A percentile compares a stretch with the other conserved stretches of the same genome.
phyloP scores from a whole-genome alignment of 2,888 invertebrate species.

The Orthonevra nobilis region DNA sequence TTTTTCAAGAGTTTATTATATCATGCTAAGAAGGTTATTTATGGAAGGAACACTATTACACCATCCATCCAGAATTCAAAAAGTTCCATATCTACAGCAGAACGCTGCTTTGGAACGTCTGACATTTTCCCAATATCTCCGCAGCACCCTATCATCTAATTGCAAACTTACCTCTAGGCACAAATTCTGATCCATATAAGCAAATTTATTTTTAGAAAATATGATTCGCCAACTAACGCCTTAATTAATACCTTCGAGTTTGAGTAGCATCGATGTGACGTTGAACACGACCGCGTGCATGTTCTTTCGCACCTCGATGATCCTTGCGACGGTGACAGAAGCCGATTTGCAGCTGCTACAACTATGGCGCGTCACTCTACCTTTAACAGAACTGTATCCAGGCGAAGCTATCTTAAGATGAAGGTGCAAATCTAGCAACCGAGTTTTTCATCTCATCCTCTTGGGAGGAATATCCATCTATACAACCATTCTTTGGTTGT shows the following conservation, averaged over 20 bases:
- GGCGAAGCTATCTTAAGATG: slow-evolving; percentile 49
- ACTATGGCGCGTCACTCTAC: slow-evolving; percentile 42
- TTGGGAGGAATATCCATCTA: not conserved
- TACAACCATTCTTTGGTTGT: not conserved
- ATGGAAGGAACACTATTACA: too few species aligned
- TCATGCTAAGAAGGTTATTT: too few species aligned
- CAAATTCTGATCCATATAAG: slow-evolving; percentile 30
- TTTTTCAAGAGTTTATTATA: too few species aligned
- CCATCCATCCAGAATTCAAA: too few species aligned
- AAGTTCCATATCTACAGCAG: too few species aligned
- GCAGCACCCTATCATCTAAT: slow-evolving; percentile 32
- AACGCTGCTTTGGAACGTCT: too few species aligned
- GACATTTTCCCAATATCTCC: not conserved
- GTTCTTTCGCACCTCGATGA: slow-evolving; percentile 65
- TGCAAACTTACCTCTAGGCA: slow-evolving; percentile 46
- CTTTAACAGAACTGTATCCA: slow-evolving; percentile 32
- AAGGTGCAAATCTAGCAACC: slow-evolving; percentile 48
- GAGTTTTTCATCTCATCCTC: slow-evolving; percentile 17
- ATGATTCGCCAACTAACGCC: slow-evolving; percentile 63
- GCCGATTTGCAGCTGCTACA: slow-evolving; percentile 50
- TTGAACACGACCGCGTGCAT: slow-evolving; percentile 49
- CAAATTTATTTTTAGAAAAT: slow-evolving; percentile 54
- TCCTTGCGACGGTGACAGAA: slow-evolving; percentile 47
- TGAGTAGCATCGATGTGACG: slow-evolving; percentile 31
- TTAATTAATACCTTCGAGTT: slow-evolving; percentile 65